Evolutionary conservation across 2,113 vertebrate genomes (phyloP), one percentile per base, ranked within the genome.

Genomic region (Ahaetulla prasina): DNA sequence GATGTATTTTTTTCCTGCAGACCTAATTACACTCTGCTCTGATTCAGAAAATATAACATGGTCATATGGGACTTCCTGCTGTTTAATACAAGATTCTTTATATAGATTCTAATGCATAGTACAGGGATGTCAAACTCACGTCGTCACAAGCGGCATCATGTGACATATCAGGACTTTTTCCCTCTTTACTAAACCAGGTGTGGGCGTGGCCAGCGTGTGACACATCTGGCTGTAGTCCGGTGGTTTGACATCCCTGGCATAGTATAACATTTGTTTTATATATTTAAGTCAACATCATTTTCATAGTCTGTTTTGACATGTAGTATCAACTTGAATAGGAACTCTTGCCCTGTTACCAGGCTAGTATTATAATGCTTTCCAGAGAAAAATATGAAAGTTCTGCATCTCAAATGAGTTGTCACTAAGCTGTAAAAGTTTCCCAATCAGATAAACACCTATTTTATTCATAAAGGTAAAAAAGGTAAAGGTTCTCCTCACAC

Each of bases 341-440:
- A 8, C 18, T 18, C 35, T 4, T 89, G 11, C 43, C 53, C 18
- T 49, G 11, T 80, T 80, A 39, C 35, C 18, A 80, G 35, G 45
- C 57, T 54, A 89, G 55, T 43, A 86, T 89, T 80, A 74, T 86
- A 89, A 85, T 50, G 63, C 43, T 57, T 89, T 91, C 93, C 55
- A 47, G 74, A 50, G 14, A 87, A 63, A 55, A 89, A 89, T 86
- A 50, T 57, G 84, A 39, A 94, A 92, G 35, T 50, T 45, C 47
- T 85, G 0, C 49, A 52, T 57, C 94, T 92, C 54, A 93, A 85
- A 93, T 84, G 47, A 93, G 30, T n/a, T 47, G 90, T 53, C n/a
- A 39, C 2, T 8, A 35, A 80, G 1, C 7, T 39, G 16, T 80
- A 80, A 80, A 80, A 80, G n/a, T 39, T 39, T 39, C n/a, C 68